Percentiles rank a stretch among this genome's conserved stretches.
phyloP scores from a whole-genome alignment of 2,113 vertebrate species.

The Bostrychus sinensis region DNA sequence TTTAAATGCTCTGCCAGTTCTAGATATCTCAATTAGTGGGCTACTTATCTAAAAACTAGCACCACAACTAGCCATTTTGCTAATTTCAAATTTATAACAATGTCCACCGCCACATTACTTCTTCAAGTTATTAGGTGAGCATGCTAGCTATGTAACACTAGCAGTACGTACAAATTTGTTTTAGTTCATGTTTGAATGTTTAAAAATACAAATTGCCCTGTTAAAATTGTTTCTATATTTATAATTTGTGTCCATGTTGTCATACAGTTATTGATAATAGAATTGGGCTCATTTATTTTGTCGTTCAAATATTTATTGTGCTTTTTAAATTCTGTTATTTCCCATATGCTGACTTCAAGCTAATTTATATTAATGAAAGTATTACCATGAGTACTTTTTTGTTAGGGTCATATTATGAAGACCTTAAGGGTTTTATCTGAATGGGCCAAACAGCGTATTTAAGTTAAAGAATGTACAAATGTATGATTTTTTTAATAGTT shows the following conservation, averaged over 20 bases:
- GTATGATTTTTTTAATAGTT: slow-evolving; percentile 17
- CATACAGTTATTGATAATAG: not conserved
- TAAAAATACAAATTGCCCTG: not conserved
- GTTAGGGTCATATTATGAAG: not conserved
- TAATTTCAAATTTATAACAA: too few species aligned
- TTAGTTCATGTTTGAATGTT: not conserved
- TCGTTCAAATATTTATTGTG: not conserved
- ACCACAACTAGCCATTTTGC: too few species aligned
- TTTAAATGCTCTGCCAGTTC: not conserved
- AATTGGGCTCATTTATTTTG: slow-evolving; percentile 7
- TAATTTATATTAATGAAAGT: slow-evolving; percentile 19
- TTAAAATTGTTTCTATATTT: not conserved
- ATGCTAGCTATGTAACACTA: not conserved
- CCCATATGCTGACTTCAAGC: slow-evolving; percentile 6
- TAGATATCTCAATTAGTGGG: not conserved
- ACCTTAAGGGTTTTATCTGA: slow-evolving; percentile 7
- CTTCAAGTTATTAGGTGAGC: not conserved
- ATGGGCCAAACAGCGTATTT: slow-evolving; percentile 30
- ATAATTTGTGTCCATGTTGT: not conserved
- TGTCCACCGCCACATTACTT: too few species aligned
- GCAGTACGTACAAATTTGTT: not conserved
- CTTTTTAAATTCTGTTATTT: slow-evolving; percentile 10
- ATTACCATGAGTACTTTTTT: slow-evolving; percentile 5
- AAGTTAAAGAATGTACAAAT: slow-evolving; percentile 47
- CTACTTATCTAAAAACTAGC: too few species aligned